Conservation (phyloP, 2,888 invertebrate genomes). For the Philonicus albiceps region DNA sequence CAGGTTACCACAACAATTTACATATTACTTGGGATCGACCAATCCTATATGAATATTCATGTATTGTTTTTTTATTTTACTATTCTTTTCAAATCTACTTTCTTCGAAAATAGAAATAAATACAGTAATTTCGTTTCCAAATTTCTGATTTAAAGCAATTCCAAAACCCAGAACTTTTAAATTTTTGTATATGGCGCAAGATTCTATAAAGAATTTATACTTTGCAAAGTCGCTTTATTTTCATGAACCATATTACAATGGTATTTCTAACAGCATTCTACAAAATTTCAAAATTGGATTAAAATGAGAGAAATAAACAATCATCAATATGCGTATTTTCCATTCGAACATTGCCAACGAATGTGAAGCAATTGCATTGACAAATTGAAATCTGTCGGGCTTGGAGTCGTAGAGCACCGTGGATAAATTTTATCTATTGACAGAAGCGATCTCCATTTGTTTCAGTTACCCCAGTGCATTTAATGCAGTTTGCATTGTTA, state of each 20-base stretch:
- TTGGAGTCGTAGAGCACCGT: not conserved
- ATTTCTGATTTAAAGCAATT: too few relatives aligned
- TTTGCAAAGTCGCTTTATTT: not conserved
- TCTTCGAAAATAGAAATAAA: too few relatives aligned
- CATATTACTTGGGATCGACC: too few relatives aligned
- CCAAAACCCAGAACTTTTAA: too few relatives aligned
- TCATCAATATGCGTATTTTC: not conserved
- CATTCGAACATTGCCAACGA: not conserved
- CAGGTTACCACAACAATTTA: too few relatives aligned
- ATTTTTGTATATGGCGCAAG: too few relatives aligned
- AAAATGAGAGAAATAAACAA: not conserved
- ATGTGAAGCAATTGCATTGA: not conserved
- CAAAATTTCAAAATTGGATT: not conserved
- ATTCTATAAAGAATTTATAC: not conserved
- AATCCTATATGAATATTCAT: too few relatives aligned
- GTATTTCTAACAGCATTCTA: not conserved
- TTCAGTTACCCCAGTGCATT: not conserved
- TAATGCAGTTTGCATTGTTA: constrained; percentile 3
- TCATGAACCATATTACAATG: not conserved
- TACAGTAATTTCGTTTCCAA: too few relatives aligned
- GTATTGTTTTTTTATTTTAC: too few relatives aligned
- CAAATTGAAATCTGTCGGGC: not conserved
- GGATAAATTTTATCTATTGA: constrained; percentile 5
- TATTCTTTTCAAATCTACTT: too few relatives aligned
- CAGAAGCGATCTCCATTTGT: not conserved